phyloP scores from a whole-genome alignment of 92 coral and sea anemone genomes.

The Umimayanthus chanpuru region DNA sequence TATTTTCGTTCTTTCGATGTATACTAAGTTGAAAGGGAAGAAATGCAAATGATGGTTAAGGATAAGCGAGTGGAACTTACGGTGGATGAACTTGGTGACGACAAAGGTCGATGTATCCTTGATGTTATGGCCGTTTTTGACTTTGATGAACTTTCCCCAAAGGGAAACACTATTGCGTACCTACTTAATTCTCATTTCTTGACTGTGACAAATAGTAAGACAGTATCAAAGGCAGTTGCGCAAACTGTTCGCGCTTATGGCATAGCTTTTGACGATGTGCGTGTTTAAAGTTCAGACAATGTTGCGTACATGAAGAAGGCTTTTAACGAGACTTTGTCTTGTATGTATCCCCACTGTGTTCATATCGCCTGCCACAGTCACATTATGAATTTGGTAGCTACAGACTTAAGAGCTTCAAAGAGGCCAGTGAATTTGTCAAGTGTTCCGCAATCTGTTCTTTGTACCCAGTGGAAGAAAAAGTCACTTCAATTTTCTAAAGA shows the following conservation, averaged over 20 bases:
- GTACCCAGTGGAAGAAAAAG: constrained; percentile 71
- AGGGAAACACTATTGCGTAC: constrained; percentile 48
- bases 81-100: constrained; percentile 64
- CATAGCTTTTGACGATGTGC: constrained; percentile 66
- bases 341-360: constrained; percentile 53
- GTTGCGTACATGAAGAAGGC: constrained; percentile 75
- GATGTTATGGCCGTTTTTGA: constrained; percentile 54
- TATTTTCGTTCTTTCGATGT: no score
- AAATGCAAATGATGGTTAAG: constrained; percentile 40
- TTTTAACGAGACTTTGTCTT: constrained; percentile 60
- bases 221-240: constrained; percentile 53
- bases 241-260: constrained; percentile 54
- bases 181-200: constrained; percentile 52
- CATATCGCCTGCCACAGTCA: constrained; percentile 73
- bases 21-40: constrained; percentile 50
- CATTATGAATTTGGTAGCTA: constrained; percentile 70
- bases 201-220: constrained; percentile 57
- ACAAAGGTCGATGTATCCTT: constrained; percentile 48
- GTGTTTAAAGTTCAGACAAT: constrained; percentile 65
- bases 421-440: constrained; percentile 62
- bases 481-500: constrained; percentile 47
- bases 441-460: constrained; percentile 63
- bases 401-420: constrained; percentile 62
- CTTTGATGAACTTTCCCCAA: constrained; percentile 52
- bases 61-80: constrained; percentile 54